Conservation (phyloP, 2,888 invertebrate species). For the Cerastoderma edule region DNA sequence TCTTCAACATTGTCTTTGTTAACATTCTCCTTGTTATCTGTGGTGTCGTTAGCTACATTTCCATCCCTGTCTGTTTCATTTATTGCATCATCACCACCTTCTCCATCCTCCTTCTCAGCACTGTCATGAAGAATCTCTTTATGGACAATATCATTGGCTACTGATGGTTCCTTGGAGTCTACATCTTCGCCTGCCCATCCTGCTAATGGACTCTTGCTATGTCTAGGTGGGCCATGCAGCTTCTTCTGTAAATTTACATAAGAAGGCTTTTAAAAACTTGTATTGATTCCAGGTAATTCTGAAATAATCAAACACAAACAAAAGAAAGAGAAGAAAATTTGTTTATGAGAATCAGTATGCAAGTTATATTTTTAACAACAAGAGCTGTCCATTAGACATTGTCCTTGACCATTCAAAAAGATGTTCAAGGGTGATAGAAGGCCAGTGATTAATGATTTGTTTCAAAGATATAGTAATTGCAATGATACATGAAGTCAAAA, state of each 20-base stretch:
- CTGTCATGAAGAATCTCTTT: constrained; percentile 46
- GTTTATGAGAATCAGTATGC: too few relatives aligned
- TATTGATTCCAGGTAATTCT: too few relatives aligned
- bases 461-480: too few relatives aligned
- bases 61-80: constrained; percentile 19
- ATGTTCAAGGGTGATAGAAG: too few relatives aligned
- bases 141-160: constrained; percentile 35
- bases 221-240: constrained; percentile 11
- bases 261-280: too few relatives aligned
- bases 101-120: constrained; percentile 7
- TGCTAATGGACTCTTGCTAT: constrained; percentile 56
- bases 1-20: constrained; percentile 22
- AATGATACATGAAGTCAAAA: too few relatives aligned
- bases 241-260: constrained; percentile 9
- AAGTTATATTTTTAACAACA: too few relatives aligned
- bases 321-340: too few relatives aligned
- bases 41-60: constrained; percentile 22
- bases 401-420: too few relatives aligned
- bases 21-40: constrained; percentile 22
- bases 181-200: constrained; percentile 56
- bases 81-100: constrained; percentile 13
- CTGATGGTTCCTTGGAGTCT: constrained; percentile 17
- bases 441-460: too few relatives aligned
- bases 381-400: too few relatives aligned
- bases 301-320: too few relatives aligned